Conservation (phyloP, 2,797 vertebrate genomes). For the Hoplostethus mediterraneus region DNA sequence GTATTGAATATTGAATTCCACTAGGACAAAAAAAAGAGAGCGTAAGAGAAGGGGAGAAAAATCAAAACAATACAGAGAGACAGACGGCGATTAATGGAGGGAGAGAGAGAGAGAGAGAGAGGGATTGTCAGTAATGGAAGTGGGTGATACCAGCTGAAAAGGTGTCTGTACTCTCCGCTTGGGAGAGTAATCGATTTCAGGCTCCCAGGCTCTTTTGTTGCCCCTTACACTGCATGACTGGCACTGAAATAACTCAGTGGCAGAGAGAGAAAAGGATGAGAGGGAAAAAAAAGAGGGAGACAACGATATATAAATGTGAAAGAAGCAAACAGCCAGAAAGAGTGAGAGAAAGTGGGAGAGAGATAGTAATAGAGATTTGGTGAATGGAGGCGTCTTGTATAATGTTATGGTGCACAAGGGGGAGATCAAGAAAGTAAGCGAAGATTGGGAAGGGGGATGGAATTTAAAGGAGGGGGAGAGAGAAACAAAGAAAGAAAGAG, state of each 20-base stretch:
- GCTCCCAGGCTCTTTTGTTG: conserved; percentile 51
- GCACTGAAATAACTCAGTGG: conserved; percentile 52
- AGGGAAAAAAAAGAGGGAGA: conserved; percentile 4
- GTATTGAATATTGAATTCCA: too few species aligned
- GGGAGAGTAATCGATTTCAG: conserved; percentile 63
- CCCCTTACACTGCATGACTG: conserved; percentile 44
- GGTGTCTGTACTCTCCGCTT: conserved; percentile 44
- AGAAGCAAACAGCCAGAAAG: neutral
- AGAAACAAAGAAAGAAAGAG: too few species aligned
- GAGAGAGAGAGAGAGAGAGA: conserved; percentile 20
- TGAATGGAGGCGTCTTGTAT: conserved; percentile 23
- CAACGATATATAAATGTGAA: conserved; percentile 21
- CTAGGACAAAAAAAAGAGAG: too few species aligned
- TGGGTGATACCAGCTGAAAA: conserved; percentile 53
- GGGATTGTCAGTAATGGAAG: conserved; percentile 60
- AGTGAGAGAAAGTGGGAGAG: neutral
- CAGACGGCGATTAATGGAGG: conserved; percentile 42
- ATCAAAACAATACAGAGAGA: neutral
- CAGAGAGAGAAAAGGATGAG: conserved; percentile 36
- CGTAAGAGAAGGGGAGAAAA: neutral
- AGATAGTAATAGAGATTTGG: conserved; percentile 1
- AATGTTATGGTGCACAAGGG: neutral
- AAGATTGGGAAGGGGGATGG: neutral
- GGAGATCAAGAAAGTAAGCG: neutral
- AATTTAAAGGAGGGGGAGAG: too few species aligned